A percentile compares a stretch with the other conserved stretches of the same genome.
phyloP scores from a whole-genome alignment of 1,140 invertebrate genomes.

The Pomacea maculata region DNA sequence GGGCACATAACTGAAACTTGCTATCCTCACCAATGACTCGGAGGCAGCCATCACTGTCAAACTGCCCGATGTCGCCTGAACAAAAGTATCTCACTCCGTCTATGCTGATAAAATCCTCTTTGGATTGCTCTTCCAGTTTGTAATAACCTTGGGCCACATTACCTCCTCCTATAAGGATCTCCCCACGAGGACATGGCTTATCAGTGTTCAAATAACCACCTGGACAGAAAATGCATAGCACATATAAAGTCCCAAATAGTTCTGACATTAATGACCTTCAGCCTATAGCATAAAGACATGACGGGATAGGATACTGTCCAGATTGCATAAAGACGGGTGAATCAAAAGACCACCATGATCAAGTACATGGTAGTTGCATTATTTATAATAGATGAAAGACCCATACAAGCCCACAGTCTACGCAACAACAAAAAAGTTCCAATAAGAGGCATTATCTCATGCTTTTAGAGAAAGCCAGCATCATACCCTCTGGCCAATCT shows the following conservation, averaged over 20 bases:
- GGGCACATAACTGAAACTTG: background rate
- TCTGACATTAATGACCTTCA: background rate
- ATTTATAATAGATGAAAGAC: no score
- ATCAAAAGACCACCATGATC: no score
- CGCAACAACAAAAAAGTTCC: background rate
- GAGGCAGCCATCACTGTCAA: slow-evolving; percentile 90
- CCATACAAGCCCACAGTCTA: no score
- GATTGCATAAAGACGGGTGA: background rate
- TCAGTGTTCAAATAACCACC: slow-evolving; percentile 86
- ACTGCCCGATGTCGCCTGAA: slow-evolving; percentile 95
- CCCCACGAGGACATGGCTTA: slow-evolving; percentile 89
- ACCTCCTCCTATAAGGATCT: slow-evolving; percentile 90
- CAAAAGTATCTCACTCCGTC: slow-evolving; percentile 77
- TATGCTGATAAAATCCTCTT: slow-evolving; percentile 86
- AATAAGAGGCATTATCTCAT: background rate
- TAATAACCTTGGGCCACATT: slow-evolving; percentile 95
- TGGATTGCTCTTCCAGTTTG: slow-evolving; percentile 87
- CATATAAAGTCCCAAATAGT: slow-evolving; percentile 5
- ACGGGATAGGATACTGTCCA: background rate
- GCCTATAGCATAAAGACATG: background rate
- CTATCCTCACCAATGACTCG: slow-evolving; percentile 89
- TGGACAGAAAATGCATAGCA: slow-evolving; percentile 24
- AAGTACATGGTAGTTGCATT: no score
- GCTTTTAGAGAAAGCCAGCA: background rate
- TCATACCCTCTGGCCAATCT: slow-evolving; percentile 92